Percentiles rank a stretch among this genome's conserved stretches.
Evolutionary conservation across 2,797 vertebrate species (phyloP).

Genomic region (Trichosurus vulpecula): DNA sequence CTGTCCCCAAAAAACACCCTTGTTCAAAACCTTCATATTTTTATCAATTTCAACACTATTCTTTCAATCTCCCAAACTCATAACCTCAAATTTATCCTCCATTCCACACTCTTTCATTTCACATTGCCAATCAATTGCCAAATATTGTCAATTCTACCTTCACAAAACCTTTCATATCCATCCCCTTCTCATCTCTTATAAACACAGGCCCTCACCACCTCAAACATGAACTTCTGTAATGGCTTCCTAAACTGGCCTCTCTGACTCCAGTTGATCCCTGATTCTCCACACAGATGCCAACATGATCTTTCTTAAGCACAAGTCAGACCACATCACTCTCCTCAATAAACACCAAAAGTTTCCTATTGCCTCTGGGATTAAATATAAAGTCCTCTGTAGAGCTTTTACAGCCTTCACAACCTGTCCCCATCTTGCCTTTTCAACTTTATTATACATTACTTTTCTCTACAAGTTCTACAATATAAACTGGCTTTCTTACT

Average conservation of each 20-base stretch:
- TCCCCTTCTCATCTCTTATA: not conserved
- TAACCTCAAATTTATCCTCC: not conserved
- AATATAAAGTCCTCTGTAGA: not conserved
- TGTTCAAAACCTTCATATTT: not conserved
- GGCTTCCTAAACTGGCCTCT: not conserved
- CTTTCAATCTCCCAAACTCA: not conserved
- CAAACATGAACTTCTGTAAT: not conserved
- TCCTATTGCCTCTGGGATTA: not conserved
- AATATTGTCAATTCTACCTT: not conserved
- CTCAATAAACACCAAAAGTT: not conserved
- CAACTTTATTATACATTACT: not conserved
- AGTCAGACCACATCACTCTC: not conserved
- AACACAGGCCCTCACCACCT: not conserved
- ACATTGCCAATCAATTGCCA: not conserved
- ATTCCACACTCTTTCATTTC: not conserved
- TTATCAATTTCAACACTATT: not conserved
- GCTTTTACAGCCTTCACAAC: not conserved
- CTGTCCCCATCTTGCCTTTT: not conserved
- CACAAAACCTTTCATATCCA: not conserved
- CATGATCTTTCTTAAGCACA: not conserved
- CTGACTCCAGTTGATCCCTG: not conserved
- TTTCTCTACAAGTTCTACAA: not conserved
- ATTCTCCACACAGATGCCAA: not conserved
- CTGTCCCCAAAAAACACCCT: not conserved
- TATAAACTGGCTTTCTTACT: not conserved